A percentile compares a stretch with the other conserved stretches of the same genome.
These are phyloP conservation scores for Pseudorectes ferrugineus DNA, from an alignment of 2,113 vertebrate genomes.

Conservation along the genomic window DNA sequence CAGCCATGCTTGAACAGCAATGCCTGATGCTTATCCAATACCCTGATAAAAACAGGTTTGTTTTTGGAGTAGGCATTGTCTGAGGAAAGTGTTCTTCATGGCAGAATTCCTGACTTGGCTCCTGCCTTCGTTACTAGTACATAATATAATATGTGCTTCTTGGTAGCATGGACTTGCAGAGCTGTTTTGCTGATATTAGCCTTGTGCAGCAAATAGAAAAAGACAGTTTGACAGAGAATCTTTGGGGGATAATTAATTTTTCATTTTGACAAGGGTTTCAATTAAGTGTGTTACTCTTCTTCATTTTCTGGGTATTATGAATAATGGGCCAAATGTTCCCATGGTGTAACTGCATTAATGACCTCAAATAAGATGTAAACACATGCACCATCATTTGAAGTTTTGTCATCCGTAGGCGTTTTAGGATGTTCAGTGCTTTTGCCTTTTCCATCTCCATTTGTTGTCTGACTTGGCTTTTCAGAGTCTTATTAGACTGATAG, in stretches of 20 bases:
- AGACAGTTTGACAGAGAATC: conserved; percentile 62
- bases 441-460: not conserved
- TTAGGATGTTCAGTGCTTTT: not conserved
- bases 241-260: conserved; percentile 53
- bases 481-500: not conserved
- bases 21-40: not conserved
- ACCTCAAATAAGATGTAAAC: not conserved
- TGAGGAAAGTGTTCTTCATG: not conserved
- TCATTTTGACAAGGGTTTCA: conserved; percentile 53
- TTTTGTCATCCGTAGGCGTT: not conserved
- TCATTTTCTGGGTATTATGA: conserved; percentile 9
- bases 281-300: conserved; percentile 46
- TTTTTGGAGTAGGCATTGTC: not conserved
- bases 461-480: not conserved
- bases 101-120: not conserved
- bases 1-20: not conserved
- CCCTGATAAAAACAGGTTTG: not conserved
- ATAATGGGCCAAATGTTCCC: conserved; percentile 2
- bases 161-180: not conserved
- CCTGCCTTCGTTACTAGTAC: not conserved
- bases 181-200: conserved; percentile 4
- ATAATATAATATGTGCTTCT: not conserved
- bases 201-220: conserved; percentile 27
- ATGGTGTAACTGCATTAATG: conserved; percentile 20
- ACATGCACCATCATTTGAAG: not conserved